Evolutionary conservation across 2,113 vertebrate genomes (phyloP).

Genomic region (Indicator maculatus): DNA sequence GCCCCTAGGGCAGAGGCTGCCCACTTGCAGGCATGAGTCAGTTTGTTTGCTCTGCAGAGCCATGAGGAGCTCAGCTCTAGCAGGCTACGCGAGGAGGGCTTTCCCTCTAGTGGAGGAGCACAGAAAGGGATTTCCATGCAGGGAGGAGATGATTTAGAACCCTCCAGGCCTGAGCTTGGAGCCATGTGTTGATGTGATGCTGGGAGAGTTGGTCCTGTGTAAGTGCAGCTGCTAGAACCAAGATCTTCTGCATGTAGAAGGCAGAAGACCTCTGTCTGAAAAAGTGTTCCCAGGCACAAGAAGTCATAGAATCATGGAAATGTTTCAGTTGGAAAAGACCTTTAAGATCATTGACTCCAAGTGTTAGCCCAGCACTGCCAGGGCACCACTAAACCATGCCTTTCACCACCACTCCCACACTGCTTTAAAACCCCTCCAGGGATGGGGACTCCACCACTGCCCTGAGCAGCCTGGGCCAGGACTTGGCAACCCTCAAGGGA

Average conservation of each 20-base stretch:
- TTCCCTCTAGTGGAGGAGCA: not conserved
- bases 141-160: not conserved
- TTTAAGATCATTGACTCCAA: too few species aligned
- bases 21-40: accelerated
- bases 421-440: too few species aligned
- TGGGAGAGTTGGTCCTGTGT: not conserved
- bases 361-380: too few species aligned
- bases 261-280: not conserved
- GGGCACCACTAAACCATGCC: too few species aligned
- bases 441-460: too few species aligned
- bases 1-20: not conserved
- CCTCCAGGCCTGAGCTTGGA: not conserved
- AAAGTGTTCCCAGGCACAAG: not conserved
- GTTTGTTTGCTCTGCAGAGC: not conserved
- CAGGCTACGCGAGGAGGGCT: not conserved
- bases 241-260: not conserved
- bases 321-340: too few species aligned
- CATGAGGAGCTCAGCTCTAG: not conserved
- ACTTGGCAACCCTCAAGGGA: too few species aligned
- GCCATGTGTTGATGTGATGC: not conserved
- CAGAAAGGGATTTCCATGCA: not conserved
- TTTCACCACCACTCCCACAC: too few species aligned
- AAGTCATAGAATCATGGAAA: too few species aligned
- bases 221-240: not conserved
- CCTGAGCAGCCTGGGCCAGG: too few species aligned